A percentile compares a stretch with the other conserved stretches of the same genome.
phyloP scores from a whole-genome alignment of 2,888 invertebrate species.

The Drosophila emarginata region DNA sequence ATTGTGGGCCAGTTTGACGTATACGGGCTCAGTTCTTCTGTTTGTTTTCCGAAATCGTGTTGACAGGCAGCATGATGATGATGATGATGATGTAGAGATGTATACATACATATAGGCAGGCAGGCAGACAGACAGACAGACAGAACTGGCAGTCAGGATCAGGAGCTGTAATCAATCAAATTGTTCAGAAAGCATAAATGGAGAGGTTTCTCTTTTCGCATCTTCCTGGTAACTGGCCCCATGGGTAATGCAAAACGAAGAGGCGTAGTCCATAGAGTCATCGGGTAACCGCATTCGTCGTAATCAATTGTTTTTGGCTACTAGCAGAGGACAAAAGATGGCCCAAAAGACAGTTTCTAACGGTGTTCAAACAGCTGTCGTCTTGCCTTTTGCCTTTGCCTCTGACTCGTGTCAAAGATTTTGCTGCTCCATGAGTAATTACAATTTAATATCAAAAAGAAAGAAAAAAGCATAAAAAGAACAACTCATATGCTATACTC shows the following conservation, averaged over 20 bases:
- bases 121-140: not conserved
- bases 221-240: slow-evolving; percentile 65
- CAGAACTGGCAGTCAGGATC: slow-evolving; percentile 16
- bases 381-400: slow-evolving; percentile 1
- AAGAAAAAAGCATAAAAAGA: slow-evolving; percentile 61
- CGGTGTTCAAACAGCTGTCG: slow-evolving; percentile 65
- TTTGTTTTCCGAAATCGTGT: slow-evolving; percentile 76
- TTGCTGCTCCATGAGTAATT: slow-evolving; percentile 74
- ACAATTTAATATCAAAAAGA: slow-evolving; percentile 66
- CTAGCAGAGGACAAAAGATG: slow-evolving; percentile 29
- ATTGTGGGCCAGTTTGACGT: slow-evolving; percentile 77
- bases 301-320: slow-evolving; percentile 72
- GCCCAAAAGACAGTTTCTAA: slow-evolving; percentile 48
- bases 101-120: slow-evolving; percentile 1
- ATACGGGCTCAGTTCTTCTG: slow-evolving; percentile 54
- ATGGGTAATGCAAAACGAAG: slow-evolving; percentile 55
- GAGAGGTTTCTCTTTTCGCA: not conserved
- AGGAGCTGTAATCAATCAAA: slow-evolving; percentile 78
- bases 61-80: slow-evolving; percentile 73
- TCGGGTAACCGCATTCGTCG: slow-evolving; percentile 74
- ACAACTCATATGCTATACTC: slow-evolving; percentile 75
- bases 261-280: slow-evolving; percentile 28
- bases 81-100: slow-evolving; percentile 37
- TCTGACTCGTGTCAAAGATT: slow-evolving; percentile 18
- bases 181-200: slow-evolving; percentile 22